Conservation (phyloP, 2,113 vertebrate species). For the Engystomops pustulosus region DNA sequence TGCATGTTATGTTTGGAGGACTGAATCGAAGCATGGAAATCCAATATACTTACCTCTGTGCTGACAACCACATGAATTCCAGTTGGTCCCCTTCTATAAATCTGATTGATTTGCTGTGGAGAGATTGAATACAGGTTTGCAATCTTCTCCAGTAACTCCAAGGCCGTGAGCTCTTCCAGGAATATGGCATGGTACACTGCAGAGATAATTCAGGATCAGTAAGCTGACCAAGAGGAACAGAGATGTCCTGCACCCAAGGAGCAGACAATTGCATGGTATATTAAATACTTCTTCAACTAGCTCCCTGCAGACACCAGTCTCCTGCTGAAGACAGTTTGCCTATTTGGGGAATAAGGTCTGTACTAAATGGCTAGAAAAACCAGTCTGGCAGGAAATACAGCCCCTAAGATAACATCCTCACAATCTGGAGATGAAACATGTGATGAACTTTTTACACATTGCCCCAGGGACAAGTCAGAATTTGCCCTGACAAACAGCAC, state of each 20-base stretch:
- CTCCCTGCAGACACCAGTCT: too few relatives aligned
- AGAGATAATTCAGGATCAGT: too few relatives aligned
- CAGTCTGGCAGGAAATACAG: slow-evolving; percentile 2
- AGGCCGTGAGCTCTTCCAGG: slow-evolving; percentile 86
- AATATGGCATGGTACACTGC: slow-evolving; percentile 93
- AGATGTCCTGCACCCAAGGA: too few relatives aligned
- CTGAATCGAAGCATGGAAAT: not conserved
- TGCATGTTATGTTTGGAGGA: too few relatives aligned
- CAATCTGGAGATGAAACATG: not conserved
- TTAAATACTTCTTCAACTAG: too few relatives aligned
- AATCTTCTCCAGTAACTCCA: slow-evolving; percentile 90
- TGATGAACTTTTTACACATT: too few relatives aligned
- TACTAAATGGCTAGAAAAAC: not conserved
- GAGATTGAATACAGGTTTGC: slow-evolving; percentile 86
- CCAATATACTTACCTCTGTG: slow-evolving; percentile 81
- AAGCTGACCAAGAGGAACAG: too few relatives aligned
- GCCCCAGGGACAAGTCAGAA: too few relatives aligned
- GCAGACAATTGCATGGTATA: too few relatives aligned
- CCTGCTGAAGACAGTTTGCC: too few relatives aligned
- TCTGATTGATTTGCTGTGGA: slow-evolving; percentile 85
- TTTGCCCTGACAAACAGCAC: too few relatives aligned
- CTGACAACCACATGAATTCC: slow-evolving; percentile 91
- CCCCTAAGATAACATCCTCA: not conserved
- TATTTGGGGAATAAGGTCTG: too few relatives aligned
- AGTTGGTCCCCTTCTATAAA: slow-evolving; percentile 86